Conservation (phyloP, 37 sponge, comb jelly and placozoan genomes). For the Aplysina aerophoba region DNA sequence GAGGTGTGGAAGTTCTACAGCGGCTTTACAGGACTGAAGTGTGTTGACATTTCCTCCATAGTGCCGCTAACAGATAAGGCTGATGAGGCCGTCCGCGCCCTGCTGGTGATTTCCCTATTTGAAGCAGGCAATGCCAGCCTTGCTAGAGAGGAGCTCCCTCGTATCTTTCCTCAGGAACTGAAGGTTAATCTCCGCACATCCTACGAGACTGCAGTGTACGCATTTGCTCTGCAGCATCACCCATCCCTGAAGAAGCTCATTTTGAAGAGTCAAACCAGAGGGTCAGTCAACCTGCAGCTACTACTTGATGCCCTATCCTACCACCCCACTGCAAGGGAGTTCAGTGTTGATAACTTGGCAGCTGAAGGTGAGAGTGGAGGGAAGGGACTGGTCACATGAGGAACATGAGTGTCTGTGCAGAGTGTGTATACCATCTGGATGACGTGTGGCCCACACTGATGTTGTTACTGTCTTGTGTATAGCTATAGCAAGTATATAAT, state of each 20-base stretch:
- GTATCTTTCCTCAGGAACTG: neutral
- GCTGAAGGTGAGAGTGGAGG: too few relatives aligned
- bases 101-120: conserved; percentile 6
- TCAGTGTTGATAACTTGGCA: too few relatives aligned
- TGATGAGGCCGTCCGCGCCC: neutral
- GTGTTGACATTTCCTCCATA: neutral
- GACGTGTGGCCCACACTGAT: too few relatives aligned
- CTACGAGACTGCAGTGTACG: conserved; percentile 7
- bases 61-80: neutral
- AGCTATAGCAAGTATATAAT: too few relatives aligned
- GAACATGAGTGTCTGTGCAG: too few relatives aligned
- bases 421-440: too few relatives aligned
- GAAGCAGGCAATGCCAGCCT: neutral
- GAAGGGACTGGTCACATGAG: too few relatives aligned
- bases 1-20: conserved; percentile 34
- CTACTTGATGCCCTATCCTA: too few relatives aligned
- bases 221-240: neutral
- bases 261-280: too few relatives aligned
- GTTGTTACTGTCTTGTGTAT: too few relatives aligned
- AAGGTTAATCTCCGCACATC: neutral
- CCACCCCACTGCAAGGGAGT: too few relatives aligned
- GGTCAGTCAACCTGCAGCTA: too few relatives aligned
- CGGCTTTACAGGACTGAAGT: neutral
- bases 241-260: neutral
- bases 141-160: neutral